Conservation (phyloP, 2,113 vertebrate species). For the Pardalotus punctatus region DNA sequence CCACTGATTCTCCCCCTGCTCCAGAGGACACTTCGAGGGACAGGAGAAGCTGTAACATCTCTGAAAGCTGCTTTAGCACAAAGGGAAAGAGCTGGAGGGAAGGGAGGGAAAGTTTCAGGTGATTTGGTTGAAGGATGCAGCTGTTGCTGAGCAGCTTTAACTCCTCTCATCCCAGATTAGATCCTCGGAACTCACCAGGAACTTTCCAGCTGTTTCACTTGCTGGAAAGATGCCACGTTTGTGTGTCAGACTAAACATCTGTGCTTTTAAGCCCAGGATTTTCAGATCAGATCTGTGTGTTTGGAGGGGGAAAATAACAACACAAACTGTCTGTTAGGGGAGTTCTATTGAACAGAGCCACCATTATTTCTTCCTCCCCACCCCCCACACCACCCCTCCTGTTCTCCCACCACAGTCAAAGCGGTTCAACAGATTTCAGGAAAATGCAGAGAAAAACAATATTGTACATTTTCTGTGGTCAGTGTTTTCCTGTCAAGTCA, state of each 20-base stretch:
- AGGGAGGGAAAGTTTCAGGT: conserved; percentile 36
- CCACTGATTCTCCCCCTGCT: neutral
- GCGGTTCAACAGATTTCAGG: neutral
- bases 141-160: conserved; percentile 61
- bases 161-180: conserved; percentile 65
- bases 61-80: neutral
- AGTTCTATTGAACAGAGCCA: neutral
- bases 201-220: neutral
- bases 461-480: neutral
- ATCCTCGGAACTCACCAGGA: neutral
- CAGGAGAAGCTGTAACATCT: conserved; percentile 24
- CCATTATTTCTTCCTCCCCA: neutral
- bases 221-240: neutral
- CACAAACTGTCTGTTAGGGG: neutral
- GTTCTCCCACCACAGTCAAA: neutral
- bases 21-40: neutral
- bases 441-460: neutral
- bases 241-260: conserved; percentile 1
- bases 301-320: neutral
- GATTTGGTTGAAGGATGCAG: conserved; percentile 50
- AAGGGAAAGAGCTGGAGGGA: conserved; percentile 25
- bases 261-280: neutral
- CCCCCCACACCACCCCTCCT: neutral
- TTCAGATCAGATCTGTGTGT: neutral
- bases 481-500: neutral